Percentiles rank a stretch among this genome's conserved stretches.
These are phyloP conservation scores for Chloroceryle inda DNA, from an alignment of 2,797 vertebrate species.

Conservation along the genomic window DNA sequence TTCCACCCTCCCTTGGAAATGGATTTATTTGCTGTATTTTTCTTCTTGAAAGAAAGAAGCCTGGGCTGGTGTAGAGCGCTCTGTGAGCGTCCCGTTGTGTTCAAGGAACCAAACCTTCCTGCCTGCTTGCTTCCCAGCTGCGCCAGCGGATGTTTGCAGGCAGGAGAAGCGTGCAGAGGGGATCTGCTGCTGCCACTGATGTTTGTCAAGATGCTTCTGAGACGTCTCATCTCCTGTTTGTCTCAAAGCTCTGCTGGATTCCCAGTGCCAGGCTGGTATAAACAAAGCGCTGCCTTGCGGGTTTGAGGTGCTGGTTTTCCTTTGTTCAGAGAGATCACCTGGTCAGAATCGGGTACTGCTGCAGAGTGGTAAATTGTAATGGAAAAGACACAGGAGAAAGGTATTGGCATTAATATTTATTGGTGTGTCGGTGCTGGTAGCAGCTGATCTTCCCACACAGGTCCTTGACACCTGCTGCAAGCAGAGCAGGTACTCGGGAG, in stretches of 20 bases:
- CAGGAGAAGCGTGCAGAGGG: not conserved
- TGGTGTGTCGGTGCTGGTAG: not conserved
- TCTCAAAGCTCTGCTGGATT: not conserved
- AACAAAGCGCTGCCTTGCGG: not conserved
- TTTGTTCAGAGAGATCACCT: not conserved
- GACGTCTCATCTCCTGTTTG: not conserved
- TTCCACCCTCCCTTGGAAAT: accelerated
- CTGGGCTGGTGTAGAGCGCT: not conserved
- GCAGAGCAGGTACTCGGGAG: not conserved
- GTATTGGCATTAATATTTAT: not conserved
- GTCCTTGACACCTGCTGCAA: not conserved
- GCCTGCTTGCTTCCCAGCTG: not conserved
- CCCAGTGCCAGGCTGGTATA: not conserved
- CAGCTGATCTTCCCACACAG: not conserved
- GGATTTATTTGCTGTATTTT: not conserved
- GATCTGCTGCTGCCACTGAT: not conserved
- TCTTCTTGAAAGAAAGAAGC: not conserved
- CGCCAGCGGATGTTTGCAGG: not conserved
- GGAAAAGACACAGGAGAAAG: not conserved
- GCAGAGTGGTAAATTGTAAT: accelerated
- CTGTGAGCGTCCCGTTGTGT: not conserved
- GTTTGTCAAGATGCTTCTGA: not conserved
- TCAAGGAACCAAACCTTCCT: not conserved
- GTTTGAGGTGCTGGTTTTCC: not conserved
- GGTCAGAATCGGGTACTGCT: not conserved